Base-by-base conservation (phyloP, 2,888 invertebrate species). In the Caenorhabditis sp. region DNA sequence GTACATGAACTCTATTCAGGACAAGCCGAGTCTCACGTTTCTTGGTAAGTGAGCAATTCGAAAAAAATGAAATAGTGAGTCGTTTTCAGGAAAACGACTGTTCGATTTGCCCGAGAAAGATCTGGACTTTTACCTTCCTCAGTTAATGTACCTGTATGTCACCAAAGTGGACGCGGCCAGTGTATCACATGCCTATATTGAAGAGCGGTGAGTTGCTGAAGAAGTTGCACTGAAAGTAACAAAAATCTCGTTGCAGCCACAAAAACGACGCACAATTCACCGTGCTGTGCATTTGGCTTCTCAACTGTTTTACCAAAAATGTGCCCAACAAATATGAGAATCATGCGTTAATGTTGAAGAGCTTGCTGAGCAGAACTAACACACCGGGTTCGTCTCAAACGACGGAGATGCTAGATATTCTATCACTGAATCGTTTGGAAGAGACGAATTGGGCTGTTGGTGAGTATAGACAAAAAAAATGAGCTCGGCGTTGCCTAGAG, bases 91-190 rank as follows among this genome's bases (percentile, higher is more conserved):
- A 86, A 98, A 98, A 94, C 96, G 97, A 93, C 95, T 99, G 94
- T 98, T 98, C 93, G 96, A 96, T 93, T 98, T 98, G 93, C 95
- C 95, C 38, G 95, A 96, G 93, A 94, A 94, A 87, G 97, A 97
- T 89, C 97, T 98, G 86, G 98, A 99, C 94, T 96, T 98, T 93
- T 99, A 98, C 94, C 95, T 99, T 93, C 98, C 98, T 63, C 99
- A 99, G 93, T 94, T 99, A 92, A 95, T 99, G 92, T 96, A 96
- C 92, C 97, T 99, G 96, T 99, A 98, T 93, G 96, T 98, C 93
- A 97, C 98, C 94, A 96, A 97, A 95, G 96, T 96, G 91, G 98
- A 98, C 93, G 95, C 98, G 88, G 98, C 98, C 74, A 98, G 98
- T 94, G 96, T 96, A 87, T 94, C 96, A 77, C 95, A 96, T 93